Percentiles rank a stretch among this genome's conserved stretches.
These are phyloP conservation scores for Torymus tubicola DNA, from an alignment of 2,888 invertebrate species.

Conservation along the genomic window DNA sequence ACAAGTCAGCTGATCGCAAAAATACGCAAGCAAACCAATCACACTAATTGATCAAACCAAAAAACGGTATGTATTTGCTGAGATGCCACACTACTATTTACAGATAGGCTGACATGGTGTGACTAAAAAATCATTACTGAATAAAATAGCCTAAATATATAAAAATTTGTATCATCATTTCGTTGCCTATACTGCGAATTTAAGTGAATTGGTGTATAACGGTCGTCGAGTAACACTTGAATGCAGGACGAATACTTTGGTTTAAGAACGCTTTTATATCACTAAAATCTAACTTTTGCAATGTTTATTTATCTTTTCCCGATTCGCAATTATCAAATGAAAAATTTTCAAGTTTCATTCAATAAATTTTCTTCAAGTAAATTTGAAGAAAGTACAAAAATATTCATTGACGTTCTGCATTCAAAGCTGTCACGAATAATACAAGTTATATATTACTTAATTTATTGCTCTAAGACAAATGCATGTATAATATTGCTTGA, in stretches of 20 bases:
- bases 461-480: constrained; percentile 66
- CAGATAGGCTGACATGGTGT: constrained; percentile 29
- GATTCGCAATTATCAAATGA: too few species aligned
- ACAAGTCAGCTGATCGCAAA: constrained; percentile 3
- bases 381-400: not conserved
- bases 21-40: not conserved
- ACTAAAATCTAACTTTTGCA: too few species aligned
- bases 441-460: constrained; percentile 64
- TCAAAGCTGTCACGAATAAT: constrained; percentile 6
- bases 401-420: not conserved
- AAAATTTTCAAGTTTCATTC: not conserved
- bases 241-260: constrained; percentile 8
- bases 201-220: constrained; percentile 18
- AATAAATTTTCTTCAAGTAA: not conserved
- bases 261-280: not conserved
- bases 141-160: constrained; percentile 37
- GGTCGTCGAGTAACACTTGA: not conserved
- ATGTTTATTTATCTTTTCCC: too few species aligned
- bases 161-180: constrained; percentile 38
- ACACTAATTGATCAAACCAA: constrained; percentile 8
- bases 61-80: constrained; percentile 17
- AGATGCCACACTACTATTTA: constrained; percentile 24
- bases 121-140: constrained; percentile 13
- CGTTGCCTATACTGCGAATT: constrained; percentile 25
- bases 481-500: constrained; percentile 36